phyloP scores from a whole-genome alignment of 2,888 invertebrate species.

The Drosophila falleni region DNA sequence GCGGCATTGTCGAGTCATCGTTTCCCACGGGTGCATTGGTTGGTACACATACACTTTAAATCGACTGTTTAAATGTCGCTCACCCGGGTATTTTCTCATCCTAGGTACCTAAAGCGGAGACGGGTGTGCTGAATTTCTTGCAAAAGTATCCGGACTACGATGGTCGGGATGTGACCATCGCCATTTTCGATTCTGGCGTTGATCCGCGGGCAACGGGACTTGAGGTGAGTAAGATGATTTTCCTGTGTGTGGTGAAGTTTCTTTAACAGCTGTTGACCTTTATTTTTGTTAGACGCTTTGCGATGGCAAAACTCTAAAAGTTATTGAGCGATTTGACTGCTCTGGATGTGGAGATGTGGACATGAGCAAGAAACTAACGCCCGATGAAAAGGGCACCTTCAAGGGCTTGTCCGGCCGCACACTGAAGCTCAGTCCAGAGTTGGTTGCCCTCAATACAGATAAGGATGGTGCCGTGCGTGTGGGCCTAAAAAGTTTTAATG shows the following conservation, averaged over 20 bases:
- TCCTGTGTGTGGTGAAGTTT: neutral
- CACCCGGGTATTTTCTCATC: neutral
- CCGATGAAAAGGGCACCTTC: conserved; percentile 90
- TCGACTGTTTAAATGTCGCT: neutral
- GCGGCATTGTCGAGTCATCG: conserved; percentile 87
- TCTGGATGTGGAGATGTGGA: conserved; percentile 99
- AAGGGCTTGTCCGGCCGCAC: conserved; percentile 95
- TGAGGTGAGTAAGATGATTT: conserved; percentile 88
- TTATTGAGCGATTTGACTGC: conserved; percentile 97
- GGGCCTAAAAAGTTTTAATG: conserved; percentile 94
- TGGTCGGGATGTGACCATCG: conserved; percentile 96
- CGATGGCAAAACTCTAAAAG: conserved; percentile 93
- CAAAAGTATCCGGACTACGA: conserved; percentile 95
- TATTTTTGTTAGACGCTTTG: conserved; percentile 89
- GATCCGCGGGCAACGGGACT: conserved; percentile 98
- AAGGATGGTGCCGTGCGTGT: conserved; percentile 93
- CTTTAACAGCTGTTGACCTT: neutral
- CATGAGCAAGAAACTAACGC: conserved; percentile 91
- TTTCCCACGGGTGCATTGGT: conserved; percentile 94
- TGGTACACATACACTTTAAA: conserved; percentile 86
- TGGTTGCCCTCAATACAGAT: conserved; percentile 88
- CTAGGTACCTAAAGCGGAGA: conserved; percentile 94
- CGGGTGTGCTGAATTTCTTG: conserved; percentile 94
- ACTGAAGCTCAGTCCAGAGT: conserved; percentile 87
- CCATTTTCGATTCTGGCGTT: conserved; percentile 98